These are phyloP conservation scores for Aleadryas rufinucha DNA, from an alignment of 2,113 vertebrate genomes.

Conservation along the genomic window DNA sequence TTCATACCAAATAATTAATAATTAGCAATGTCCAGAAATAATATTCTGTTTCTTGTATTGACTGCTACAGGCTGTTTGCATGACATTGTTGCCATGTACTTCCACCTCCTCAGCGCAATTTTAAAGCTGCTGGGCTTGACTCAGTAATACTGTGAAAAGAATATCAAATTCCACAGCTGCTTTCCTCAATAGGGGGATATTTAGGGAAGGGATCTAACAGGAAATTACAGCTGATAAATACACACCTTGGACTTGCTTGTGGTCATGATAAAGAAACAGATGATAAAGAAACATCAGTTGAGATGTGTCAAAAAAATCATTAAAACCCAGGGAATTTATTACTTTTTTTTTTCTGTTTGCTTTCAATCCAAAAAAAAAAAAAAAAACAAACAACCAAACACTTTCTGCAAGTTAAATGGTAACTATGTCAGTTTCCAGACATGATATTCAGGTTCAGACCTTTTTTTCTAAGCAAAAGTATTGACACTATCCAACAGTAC, in stretches of 20 bases:
- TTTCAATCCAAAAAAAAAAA: background rate
- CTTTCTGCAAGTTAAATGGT: background rate
- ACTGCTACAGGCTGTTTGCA: background rate
- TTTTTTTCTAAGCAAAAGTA: background rate
- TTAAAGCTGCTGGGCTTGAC: background rate
- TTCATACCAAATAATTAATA: background rate
- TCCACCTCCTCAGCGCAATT: background rate
- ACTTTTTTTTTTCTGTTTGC: rapidly evolving
- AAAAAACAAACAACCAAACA: too few relatives aligned
- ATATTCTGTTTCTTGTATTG: background rate
- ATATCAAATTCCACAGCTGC: background rate
- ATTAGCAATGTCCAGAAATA: background rate
- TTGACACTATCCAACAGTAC: background rate
- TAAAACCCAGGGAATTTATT: background rate
- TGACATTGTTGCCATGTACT: background rate
- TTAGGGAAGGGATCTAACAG: background rate
- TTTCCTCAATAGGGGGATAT: background rate
- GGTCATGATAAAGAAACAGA: background rate
- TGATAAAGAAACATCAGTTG: too few relatives aligned
- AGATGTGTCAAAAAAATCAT: background rate
- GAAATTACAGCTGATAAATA: background rate
- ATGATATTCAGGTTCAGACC: background rate
- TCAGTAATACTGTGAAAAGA: background rate
- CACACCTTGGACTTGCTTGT: background rate
- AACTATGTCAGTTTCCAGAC: background rate